These are phyloP conservation scores for Nyctereutes procyonoides DNA, from an alignment of 2,113 vertebrate species.

Conservation along the genomic window DNA sequence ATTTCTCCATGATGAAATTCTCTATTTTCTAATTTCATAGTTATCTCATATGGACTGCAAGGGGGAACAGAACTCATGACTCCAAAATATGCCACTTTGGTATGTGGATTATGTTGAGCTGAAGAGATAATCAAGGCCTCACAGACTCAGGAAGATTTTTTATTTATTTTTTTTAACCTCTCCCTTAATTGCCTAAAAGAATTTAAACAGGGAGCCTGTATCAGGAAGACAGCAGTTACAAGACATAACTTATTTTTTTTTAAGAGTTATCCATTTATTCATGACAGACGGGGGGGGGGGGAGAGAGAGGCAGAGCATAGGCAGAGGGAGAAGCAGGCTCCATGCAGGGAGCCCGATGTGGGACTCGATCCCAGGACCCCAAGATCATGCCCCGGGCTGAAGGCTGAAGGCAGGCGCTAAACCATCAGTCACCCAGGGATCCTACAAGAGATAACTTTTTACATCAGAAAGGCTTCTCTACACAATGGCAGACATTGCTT, in stretches of 20 bases:
- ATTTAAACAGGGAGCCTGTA: not conserved
- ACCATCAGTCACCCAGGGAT: too few relatives aligned
- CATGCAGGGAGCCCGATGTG: too few relatives aligned
- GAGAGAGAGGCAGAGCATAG: too few relatives aligned
- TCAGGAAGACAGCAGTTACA: not conserved
- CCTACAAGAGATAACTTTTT: not conserved
- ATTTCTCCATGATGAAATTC: constrained; percentile 80
- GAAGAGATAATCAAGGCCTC: not conserved
- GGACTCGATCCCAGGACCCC: too few relatives aligned
- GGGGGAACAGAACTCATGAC: not conserved
- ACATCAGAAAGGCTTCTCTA: not conserved
- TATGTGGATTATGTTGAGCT: not conserved
- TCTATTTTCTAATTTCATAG: constrained; percentile 65
- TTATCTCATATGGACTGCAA: constrained; percentile 64
- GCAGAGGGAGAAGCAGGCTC: too few relatives aligned
- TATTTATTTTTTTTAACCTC: not conserved
- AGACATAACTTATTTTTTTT: not conserved
- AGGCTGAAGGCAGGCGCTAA: too few relatives aligned
- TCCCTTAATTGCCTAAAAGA: not conserved
- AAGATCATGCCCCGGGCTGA: too few relatives aligned
- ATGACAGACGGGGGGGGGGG: too few relatives aligned
- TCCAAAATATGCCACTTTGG: not conserved
- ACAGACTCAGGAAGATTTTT: not conserved
- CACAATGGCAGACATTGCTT: not conserved
- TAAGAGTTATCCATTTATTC: too few relatives aligned